phyloP scores from a whole-genome alignment of 1,140 invertebrate genomes.

The Orchestia grillus region DNA sequence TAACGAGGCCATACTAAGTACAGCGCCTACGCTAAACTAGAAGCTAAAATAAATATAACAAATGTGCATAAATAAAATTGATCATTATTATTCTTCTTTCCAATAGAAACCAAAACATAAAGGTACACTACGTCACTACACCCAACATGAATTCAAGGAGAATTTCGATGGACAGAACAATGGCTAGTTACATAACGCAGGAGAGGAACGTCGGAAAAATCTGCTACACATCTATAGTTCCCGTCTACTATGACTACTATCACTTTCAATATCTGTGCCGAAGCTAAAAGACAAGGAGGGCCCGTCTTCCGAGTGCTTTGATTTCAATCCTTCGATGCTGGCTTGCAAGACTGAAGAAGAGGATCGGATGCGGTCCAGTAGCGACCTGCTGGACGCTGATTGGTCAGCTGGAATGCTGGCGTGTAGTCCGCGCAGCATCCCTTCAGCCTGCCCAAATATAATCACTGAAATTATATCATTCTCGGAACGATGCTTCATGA shows the following conservation, averaged over 20 bases:
- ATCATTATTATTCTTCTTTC: not conserved
- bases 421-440: constrained; percentile 40
- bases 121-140: not conserved
- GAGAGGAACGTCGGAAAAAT: not conserved
- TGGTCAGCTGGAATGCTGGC: constrained; percentile 26
- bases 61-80: constrained; percentile 57
- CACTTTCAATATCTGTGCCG: constrained; percentile 31
- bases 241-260: constrained; percentile 42
- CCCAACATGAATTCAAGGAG: constrained; percentile 35
- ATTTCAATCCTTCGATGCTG: not conserved
- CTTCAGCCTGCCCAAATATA: constrained; percentile 19
- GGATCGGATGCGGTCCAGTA: not conserved
- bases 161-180: not conserved
- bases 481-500: too few species aligned
- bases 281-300: not conserved
- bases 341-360: constrained; percentile 11
- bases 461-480: too few species aligned
- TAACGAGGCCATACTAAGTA: constrained; percentile 30
- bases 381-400: not conserved
- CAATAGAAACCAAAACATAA: constrained; percentile 9
- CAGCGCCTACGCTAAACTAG: not conserved
- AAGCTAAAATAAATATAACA: constrained; percentile 52
- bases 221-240: not conserved
- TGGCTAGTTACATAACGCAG: not conserved
- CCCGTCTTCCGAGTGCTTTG: not conserved